These are phyloP conservation scores for Melanogrammus aeglefinus DNA, from an alignment of 2,797 vertebrate genomes.

Conservation along the genomic window DNA sequence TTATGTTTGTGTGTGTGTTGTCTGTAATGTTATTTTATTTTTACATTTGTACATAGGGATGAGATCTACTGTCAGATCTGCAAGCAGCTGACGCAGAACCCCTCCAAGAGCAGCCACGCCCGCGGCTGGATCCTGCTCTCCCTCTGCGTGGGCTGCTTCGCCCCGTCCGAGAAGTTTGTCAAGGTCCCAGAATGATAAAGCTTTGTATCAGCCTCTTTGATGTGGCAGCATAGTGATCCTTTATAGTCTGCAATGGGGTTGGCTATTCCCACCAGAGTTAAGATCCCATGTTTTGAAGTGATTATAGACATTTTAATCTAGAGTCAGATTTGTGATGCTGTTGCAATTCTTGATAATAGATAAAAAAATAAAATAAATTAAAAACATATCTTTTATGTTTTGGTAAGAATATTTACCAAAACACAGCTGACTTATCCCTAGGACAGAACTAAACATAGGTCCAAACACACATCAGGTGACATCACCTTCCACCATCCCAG, in stretches of 20 bases:
- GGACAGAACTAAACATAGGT: not conserved
- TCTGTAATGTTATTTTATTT: not conserved
- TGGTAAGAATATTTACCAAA: not conserved
- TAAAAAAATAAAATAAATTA: no score
- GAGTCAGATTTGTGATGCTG: not conserved
- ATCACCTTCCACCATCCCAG: not conserved
- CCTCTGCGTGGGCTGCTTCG: conserved; percentile 93
- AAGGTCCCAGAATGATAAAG: conserved; percentile 78
- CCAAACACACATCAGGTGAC: not conserved
- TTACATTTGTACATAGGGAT: conserved; percentile 73
- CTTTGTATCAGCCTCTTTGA: not conserved
- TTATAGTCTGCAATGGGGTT: not conserved
- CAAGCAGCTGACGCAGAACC: conserved; percentile 94
- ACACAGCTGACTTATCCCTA: not conserved
- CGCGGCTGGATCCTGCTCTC: conserved; percentile 98
- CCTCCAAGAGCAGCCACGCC: conserved; percentile 95
- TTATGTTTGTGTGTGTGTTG: not conserved
- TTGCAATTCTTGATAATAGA: not conserved
- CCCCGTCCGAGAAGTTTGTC: conserved; percentile 95
- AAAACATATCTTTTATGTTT: no score
- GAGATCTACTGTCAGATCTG: conserved; percentile 99
- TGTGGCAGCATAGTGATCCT: not conserved
- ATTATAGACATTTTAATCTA: not conserved
- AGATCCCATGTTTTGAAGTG: not conserved
- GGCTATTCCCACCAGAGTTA: not conserved